Conservation (phyloP, 2,888 invertebrate species). For the Pecten maximus region DNA sequence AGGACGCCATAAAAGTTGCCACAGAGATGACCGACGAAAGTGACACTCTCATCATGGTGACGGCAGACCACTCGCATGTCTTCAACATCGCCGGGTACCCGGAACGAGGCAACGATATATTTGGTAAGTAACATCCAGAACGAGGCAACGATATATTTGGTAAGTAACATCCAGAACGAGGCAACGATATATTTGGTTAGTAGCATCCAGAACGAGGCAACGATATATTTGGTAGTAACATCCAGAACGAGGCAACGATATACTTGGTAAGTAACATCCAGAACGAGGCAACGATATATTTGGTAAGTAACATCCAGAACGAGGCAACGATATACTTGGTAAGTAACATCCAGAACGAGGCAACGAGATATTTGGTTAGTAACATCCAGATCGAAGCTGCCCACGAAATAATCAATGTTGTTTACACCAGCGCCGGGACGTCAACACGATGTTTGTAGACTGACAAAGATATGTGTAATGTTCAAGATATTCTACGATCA, state of each 20-base stretch:
- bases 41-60: conserved; percentile 90
- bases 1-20: conserved; percentile 88
- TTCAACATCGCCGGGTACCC: conserved; percentile 80
- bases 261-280: conserved; percentile 60
- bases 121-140: conserved; percentile 56
- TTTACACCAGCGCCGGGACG: too few relatives aligned
- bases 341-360: too few relatives aligned
- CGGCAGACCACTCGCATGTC: conserved; percentile 82
- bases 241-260: conserved; percentile 75
- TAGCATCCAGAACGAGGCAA: too few relatives aligned
- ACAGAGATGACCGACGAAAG: conserved; percentile 84
- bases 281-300: not conserved
- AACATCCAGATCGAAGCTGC: conserved; percentile 74
- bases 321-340: not conserved
- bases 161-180: not conserved
- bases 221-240: too few relatives aligned
- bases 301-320: not conserved
- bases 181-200: not conserved
- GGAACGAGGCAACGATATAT: conserved; percentile 74
- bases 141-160: not conserved
- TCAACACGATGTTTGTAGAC: too few relatives aligned
- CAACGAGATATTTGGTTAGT: too few relatives aligned
- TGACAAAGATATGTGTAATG: too few relatives aligned
- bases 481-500: too few relatives aligned
- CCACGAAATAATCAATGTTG: too few relatives aligned